phyloP scores from a whole-genome alignment of 1,140 invertebrate species.

The Drosophila nikananu region DNA sequence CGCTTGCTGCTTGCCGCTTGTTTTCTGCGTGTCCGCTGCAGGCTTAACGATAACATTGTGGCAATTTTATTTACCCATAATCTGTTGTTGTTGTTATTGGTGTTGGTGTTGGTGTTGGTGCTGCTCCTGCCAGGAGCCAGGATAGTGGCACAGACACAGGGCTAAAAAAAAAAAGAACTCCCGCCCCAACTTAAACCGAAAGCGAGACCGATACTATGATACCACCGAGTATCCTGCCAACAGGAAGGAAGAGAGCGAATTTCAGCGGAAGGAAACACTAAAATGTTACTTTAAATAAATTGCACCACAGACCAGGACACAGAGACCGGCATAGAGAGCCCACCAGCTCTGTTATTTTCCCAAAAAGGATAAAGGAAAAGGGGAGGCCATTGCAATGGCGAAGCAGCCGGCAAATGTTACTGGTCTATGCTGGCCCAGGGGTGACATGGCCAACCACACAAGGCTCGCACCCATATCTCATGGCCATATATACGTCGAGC shows the following conservation, averaged over 20 bases:
- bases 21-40: slow-evolving; percentile 69
- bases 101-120: not conserved
- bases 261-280: slow-evolving; percentile 85
- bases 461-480: slow-evolving; percentile 30
- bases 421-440: slow-evolving; percentile 40
- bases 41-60: slow-evolving; percentile 79
- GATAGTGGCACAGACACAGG: slow-evolving; percentile 2
- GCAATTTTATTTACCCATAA: slow-evolving; percentile 82
- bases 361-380: not conserved
- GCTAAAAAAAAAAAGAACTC: not conserved
- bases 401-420: slow-evolving; percentile 15
- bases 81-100: slow-evolving; percentile 64
- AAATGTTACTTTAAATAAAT: slow-evolving; percentile 84
- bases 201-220: slow-evolving; percentile 14
- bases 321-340: not conserved
- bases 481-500: slow-evolving; percentile 5
- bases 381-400: slow-evolving; percentile 59
- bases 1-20: slow-evolving; percentile 7
- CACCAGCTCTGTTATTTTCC: slow-evolving; percentile 45
- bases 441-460: slow-evolving; percentile 76
- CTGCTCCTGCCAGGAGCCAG: not conserved
- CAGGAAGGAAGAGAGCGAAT: slow-evolving; percentile 83
- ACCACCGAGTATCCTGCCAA: slow-evolving; percentile 43
- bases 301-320: slow-evolving; percentile 57
- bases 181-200: slow-evolving; percentile 15